A percentile compares a stretch with the other conserved stretches of the same genome.
Conservation (phyloP, 2,797 vertebrate genomes). For the Danio albolineatus region DNA sequence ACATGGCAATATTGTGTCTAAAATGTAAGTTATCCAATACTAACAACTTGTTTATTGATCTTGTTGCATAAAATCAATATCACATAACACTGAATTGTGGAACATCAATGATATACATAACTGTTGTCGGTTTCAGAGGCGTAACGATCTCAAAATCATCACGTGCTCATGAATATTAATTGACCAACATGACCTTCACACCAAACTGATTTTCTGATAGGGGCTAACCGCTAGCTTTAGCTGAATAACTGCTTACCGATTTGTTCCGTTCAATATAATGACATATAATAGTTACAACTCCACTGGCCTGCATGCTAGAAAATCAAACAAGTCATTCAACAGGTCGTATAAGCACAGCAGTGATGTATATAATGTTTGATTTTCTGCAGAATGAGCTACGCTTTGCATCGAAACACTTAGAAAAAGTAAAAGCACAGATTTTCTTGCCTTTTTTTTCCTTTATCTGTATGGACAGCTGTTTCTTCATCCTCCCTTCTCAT, state of each 20-base stretch:
- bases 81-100: background rate
- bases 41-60: constrained; percentile 56
- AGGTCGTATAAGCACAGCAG: constrained; percentile 13
- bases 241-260: background rate
- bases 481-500: constrained; percentile 78
- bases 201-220: constrained; percentile 18
- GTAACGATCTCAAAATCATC: constrained; percentile 13
- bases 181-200: constrained; percentile 6
- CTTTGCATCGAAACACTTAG: constrained; percentile 13
- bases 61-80: constrained; percentile 19
- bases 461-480: constrained; percentile 81
- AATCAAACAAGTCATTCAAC: constrained; percentile 14
- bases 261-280: constrained; percentile 2
- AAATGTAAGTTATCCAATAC: constrained; percentile 7
- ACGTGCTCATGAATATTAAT: constrained; percentile 10
- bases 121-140: background rate
- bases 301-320: background rate
- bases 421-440: constrained; percentile 15
- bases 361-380: constrained; percentile 15
- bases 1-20: background rate
- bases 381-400: background rate
- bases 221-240: background rate
- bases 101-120: background rate
- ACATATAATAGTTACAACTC: background rate
- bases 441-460: constrained; percentile 63